These are phyloP conservation scores for Rutpela maculata DNA, from an alignment of 2,888 invertebrate genomes.

Conservation along the genomic window DNA sequence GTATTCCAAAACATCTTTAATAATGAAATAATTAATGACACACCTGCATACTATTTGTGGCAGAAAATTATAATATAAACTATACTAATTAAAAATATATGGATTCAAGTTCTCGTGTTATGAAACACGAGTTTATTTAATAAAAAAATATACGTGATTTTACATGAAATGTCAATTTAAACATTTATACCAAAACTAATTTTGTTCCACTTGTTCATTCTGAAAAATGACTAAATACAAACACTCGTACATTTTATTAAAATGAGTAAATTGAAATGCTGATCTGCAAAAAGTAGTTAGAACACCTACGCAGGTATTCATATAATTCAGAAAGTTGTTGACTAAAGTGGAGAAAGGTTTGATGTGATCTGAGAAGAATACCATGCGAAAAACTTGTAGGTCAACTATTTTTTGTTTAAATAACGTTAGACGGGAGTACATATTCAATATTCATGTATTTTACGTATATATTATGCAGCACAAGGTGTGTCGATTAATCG, in stretches of 20 bases:
- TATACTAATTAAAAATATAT: too few species aligned
- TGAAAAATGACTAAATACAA: background rate
- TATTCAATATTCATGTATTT: constrained; percentile 11
- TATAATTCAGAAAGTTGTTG: constrained; percentile 9
- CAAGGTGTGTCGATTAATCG: background rate
- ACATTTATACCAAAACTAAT: too few species aligned
- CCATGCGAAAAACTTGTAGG: constrained; percentile 14
- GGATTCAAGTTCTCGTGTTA: too few species aligned
- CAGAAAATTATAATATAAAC: too few species aligned
- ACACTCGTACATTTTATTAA: background rate
- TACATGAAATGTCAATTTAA: too few species aligned
- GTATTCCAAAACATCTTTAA: too few species aligned
- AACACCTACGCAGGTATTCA: background rate
- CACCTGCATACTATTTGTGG: too few species aligned
- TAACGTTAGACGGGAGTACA: background rate
- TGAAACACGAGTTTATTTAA: too few species aligned
- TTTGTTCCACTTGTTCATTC: background rate
- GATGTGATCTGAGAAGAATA: constrained; percentile 8
- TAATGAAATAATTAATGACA: too few species aligned
- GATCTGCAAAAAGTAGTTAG: background rate
- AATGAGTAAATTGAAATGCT: background rate
- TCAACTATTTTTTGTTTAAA: constrained; percentile 1
- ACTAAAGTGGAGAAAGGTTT: constrained; percentile 28
- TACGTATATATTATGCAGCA: background rate
- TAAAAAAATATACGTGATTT: too few species aligned